A percentile compares a stretch with the other conserved stretches of the same genome.
Conservation (phyloP, 2,888 invertebrate genomes). For the Mallateleia sp. region DNA sequence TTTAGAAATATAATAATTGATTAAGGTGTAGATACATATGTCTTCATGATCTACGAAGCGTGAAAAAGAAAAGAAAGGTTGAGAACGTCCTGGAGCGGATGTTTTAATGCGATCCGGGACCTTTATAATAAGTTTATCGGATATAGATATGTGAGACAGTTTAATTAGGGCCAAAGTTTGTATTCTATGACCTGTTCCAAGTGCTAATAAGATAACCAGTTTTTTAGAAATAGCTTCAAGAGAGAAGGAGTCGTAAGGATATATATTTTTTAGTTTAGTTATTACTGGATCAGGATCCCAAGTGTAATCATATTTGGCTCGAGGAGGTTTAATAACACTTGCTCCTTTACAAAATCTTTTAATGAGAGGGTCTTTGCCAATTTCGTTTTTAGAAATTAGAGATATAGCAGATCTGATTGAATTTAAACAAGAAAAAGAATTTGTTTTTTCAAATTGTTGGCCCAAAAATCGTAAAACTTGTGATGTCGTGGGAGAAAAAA, state of each 20-base stretch:
- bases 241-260: no score
- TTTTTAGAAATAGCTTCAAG: no score
- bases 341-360: no score
- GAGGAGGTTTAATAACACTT: no score
- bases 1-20: not conserved
- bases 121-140: not conserved
- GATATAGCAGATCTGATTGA: no score
- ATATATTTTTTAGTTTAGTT: slow-evolving; percentile 58
- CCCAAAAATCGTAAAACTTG: slow-evolving; percentile 57
- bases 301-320: no score
- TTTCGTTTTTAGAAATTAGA: no score
- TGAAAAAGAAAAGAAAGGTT: not conserved
- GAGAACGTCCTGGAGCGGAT: not conserved
- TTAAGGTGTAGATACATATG: not conserved
- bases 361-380: no score
- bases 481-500: slow-evolving; percentile 31
- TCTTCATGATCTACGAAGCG: not conserved
- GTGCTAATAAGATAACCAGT: not conserved
- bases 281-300: no score
- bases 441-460: no score
- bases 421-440: slow-evolving; percentile 43
- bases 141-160: not conserved
- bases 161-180: not conserved
- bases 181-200: not conserved
- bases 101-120: slow-evolving; percentile 7